Evolutionary conservation across 1,140 invertebrate genomes (phyloP), one percentile per base, ranked within the genome.

Genomic region (Agrilus planipennis): DNA sequence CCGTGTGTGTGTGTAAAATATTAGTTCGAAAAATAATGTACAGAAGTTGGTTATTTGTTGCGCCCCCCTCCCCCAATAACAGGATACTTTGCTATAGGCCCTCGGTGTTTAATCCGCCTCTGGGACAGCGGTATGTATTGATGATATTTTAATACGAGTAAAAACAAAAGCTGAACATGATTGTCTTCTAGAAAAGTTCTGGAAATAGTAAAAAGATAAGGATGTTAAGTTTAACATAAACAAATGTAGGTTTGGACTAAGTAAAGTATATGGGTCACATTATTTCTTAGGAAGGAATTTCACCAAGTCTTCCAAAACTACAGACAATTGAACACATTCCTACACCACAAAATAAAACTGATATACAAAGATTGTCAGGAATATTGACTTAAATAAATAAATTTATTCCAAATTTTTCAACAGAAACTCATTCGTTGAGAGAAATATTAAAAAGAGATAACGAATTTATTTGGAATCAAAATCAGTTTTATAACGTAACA

Each of bases 61-160:
- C n/a, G n/a, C n/a, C n/a, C n/a, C n/a, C n/a, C n/a, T n/a, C n/a
- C n/a, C n/a, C n/a, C n/a, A n/a, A n/a, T n/a, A n/a, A n/a, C n/a
- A n/a, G n/a, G n/a, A n/a, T n/a, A n/a, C n/a, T n/a, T n/a, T n/a
- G n/a, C n/a, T n/a, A n/a, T n/a, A n/a, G n/a, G n/a, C n/a, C n/a
- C n/a, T n/a, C n/a, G n/a, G n/a, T n/a, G n/a, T n/a, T n/a, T n/a
- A n/a, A n/a, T n/a, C n/a, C n/a, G n/a, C n/a, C n/a, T n/a, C n/a
- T n/a, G 51, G 32, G 54, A 55, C 21, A 46, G 60, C 11, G 42
- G 53, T 36, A 28, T 56, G 2, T 54, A 57, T 58, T 17, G 63
- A 67, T 48, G 63, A 67, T 51, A 47, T 67, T 4, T 25, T 64
- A 25, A 39, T 64, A n/a, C n/a, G n/a, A n/a, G n/a, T n/a, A n/a